Evolutionary conservation across 2,113 vertebrate genomes (phyloP), one percentile per base, ranked within the genome.

Genomic region (Ptilonorhynchus violaceus): DNA sequence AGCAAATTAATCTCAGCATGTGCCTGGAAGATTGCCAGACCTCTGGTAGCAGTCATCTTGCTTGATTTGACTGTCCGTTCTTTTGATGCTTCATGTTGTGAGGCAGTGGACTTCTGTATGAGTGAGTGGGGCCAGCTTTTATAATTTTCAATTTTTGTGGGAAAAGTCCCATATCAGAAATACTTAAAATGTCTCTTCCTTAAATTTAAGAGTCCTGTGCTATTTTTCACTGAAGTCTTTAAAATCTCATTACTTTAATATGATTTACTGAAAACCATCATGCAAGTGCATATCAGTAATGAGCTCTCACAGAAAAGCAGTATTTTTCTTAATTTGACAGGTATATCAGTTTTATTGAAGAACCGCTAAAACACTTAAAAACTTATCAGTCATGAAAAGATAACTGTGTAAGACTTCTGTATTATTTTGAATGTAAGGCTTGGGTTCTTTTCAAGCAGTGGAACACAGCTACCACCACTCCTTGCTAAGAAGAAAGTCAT

Each of bases 121-220:
- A 91, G 37, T 46, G 25, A 70, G 37, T 60, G 50, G 41, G 50
- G 67, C 35, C 77, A 83, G 17, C 50, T 85, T 77, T 82, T 78
- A 56, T 25, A 72, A 78, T 82, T 77, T 58, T 56, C 31, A 85
- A 6, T 11, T 72, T 68, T 42, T 86, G 47, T 66, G 64, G 47
- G 42, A 50, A 50, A 81, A 86, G 22, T 83, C 52, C 30, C 20
- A 15, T 66, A 64, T 69, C 21, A 60, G 67, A 83, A 53, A 37
- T 64, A 90, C 75, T 83, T 86, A 46, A 83, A 66, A 75, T 86
- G 15, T 68, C 20, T 88, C 56, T 77, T 46, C 19, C 33, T 89
- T 93, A 92, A 95, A 72, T 96, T 31, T 69, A 69, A 75, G 87
- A 63, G 79, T 82, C 42, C 44, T 91, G 76, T 68, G 73, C 77